Evolutionary conservation across 2,888 invertebrate genomes (phyloP), one percentile per base, ranked within the genome.

Genomic region (Philaethria dido): DNA sequence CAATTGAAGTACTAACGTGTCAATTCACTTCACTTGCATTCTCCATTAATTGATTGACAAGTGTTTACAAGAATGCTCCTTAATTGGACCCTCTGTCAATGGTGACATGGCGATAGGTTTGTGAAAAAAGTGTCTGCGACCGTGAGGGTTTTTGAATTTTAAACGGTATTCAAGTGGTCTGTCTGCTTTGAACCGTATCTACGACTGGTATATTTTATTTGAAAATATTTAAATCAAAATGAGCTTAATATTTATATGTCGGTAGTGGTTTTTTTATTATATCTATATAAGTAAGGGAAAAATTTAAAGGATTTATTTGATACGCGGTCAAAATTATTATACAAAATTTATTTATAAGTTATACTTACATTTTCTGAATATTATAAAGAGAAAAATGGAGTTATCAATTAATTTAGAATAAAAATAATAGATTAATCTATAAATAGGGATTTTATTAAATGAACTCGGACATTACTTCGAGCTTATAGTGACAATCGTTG

Each of bases 81-180:
- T 88, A 88, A 89, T 89, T 88, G 88, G 84, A 78, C 84, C 78
- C 84, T 86, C 79, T 77, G 82, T 81, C 74, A 73, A 62, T 54
- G 55, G 63, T 74, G 78, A 74, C 75, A 75, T 75, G 74, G 74
- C 79, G 82, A 84, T 81, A 82, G 86, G 82, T 84, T 71, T 81
- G 82, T 70, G 74, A 80, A 54, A 52, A 85, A 85, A 81, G 83
- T 82, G 83, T 80, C 80, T 81, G 80, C 80, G 78, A 78, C 77
- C 77, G 77, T 79, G 74, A 84, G 84, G 71, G 80, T 83, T 78
- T 81, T 85, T 86, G 82, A 88, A 87, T 87, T 85, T 86, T 86
- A 86, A 88, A 84, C 78, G 80, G 75, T 74, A 73, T 76, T 80
- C 76, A 79, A 85, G 80, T 77, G 80, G 79, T 82, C 80, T 81